Evolutionary conservation across 2,888 invertebrate genomes (phyloP).

Genomic region (Thyatira batis): DNA sequence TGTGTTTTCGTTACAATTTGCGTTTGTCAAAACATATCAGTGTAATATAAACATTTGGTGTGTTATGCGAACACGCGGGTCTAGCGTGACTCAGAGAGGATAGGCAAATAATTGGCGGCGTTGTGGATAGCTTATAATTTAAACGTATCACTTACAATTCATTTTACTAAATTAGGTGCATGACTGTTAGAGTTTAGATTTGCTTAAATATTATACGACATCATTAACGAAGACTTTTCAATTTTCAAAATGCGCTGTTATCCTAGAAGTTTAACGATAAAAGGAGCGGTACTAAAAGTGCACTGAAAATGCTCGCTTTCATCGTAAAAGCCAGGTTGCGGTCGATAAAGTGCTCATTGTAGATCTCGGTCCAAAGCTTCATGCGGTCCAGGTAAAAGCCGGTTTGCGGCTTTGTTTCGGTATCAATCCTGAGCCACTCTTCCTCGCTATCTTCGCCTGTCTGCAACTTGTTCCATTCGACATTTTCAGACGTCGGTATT

Average conservation of each 20-base stretch:
- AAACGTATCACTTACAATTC: slow-evolving; percentile 8
- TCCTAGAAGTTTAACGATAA: neutral
- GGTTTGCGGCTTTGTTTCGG: slow-evolving; percentile 17
- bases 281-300: neutral
- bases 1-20: neutral
- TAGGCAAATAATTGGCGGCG: neutral
- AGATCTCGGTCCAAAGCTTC: slow-evolving; percentile 57
- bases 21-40: slow-evolving; percentile 25
- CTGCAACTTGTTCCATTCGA: slow-evolving; percentile 46
- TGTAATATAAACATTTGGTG: slow-evolving; percentile 22
- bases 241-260: neutral
- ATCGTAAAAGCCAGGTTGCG: slow-evolving; percentile 21
- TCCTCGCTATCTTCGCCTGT: slow-evolving; percentile 36
- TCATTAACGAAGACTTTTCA: neutral
- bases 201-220: neutral
- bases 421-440: slow-evolving; percentile 50
- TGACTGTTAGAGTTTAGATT: neutral
- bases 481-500: slow-evolving; percentile 36
- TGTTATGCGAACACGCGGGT: slow-evolving; percentile 8
- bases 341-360: slow-evolving; percentile 58
- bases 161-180: neutral
- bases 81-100: neutral
- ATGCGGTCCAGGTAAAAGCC: slow-evolving; percentile 54
- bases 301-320: slow-evolving; percentile 17
- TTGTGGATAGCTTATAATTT: slow-evolving; percentile 3